A percentile compares a stretch with the other conserved stretches of the same genome.
Evolutionary conservation across 1,140 invertebrate species (phyloP).

Genomic region (Paraescarpia echinospica): DNA sequence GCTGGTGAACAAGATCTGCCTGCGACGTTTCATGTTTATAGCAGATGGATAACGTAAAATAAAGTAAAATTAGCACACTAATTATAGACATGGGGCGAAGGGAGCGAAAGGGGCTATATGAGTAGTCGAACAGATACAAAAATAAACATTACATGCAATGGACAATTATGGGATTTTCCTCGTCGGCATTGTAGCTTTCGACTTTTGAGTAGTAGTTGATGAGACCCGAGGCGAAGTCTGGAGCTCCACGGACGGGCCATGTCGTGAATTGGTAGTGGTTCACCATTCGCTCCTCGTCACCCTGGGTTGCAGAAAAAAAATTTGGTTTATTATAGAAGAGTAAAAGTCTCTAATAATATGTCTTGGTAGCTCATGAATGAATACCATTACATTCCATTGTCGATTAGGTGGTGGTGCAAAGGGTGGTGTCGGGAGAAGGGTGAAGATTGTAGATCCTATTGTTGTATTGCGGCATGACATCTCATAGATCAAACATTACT

Average conservation of each 20-base stretch:
- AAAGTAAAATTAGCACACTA: no score
- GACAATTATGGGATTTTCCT: not conserved
- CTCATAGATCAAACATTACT: no score
- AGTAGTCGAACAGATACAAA: not conserved
- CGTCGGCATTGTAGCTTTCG: constrained; percentile 65
- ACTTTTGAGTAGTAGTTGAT: constrained; percentile 16
- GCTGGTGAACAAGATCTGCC: no score
- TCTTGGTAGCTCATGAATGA: not conserved
- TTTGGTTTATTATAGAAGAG: not conserved
- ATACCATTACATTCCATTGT: no score
- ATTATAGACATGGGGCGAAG: no score
- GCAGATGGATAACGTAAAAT: no score
- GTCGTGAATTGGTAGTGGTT: constrained; percentile 26
- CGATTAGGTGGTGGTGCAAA: no score
- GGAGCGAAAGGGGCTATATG: not conserved
- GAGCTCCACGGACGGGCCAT: constrained; percentile 27
- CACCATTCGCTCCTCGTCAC: constrained; percentile 5
- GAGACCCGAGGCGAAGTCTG: constrained; percentile 18
- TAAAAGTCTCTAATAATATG: not conserved
- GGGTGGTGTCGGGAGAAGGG: no score
- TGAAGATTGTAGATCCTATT: no score
- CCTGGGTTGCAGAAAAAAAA: not conserved
- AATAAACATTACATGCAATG: constrained; percentile 20
- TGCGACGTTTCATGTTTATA: no score
- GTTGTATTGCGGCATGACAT: no score